Conservation (phyloP, 2,888 invertebrate genomes). For the Lochmaea crataegi region DNA sequence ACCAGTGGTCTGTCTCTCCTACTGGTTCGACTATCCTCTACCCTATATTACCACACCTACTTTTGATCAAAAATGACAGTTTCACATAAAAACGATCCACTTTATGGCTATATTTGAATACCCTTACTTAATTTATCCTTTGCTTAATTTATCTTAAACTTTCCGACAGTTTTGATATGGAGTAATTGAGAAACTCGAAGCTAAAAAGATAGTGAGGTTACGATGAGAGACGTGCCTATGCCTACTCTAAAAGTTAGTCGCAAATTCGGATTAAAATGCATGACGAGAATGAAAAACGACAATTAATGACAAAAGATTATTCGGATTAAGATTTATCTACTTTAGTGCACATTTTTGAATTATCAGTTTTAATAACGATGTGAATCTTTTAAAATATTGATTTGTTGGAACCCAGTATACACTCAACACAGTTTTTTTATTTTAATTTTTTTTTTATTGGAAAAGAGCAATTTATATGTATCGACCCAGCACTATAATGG, state of each 20-base stretch:
- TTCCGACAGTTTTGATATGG: neutral
- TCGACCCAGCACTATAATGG: too few relatives aligned
- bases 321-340: neutral
- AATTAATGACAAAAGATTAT: neutral
- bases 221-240: neutral
- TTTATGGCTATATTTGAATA: neutral
- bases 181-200: constrained; percentile 3
- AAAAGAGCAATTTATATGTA: too few relatives aligned
- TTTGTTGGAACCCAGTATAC: too few relatives aligned
- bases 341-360: too few relatives aligned
- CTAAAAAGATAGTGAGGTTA: neutral
- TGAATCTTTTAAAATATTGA: too few relatives aligned
- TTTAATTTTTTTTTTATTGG: too few relatives aligned
- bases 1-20: too few relatives aligned
- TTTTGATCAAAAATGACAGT: neutral
- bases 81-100: neutral
- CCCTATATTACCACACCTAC: too few relatives aligned
- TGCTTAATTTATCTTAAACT: constrained; percentile 9
- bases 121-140: neutral
- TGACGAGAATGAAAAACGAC: neutral
- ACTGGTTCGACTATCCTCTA: too few relatives aligned
- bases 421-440: too few relatives aligned
- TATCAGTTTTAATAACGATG: too few relatives aligned
- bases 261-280: neutral
- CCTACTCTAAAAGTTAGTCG: neutral